Conservation (phyloP, 2,888 invertebrate genomes). For the Cephus rjabovi region DNA sequence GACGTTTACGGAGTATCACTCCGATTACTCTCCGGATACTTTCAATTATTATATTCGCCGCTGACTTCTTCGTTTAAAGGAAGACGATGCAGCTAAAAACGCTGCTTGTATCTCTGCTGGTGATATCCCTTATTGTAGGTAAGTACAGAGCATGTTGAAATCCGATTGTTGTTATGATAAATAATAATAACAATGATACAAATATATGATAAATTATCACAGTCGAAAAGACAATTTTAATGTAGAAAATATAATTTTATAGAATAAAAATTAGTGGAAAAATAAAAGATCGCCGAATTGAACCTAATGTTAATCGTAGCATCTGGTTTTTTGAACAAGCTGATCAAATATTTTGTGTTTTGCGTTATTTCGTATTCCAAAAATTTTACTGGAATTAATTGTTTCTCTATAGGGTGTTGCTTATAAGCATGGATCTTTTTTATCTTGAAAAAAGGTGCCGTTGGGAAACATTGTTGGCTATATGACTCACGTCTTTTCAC, state of each 20-base stretch:
- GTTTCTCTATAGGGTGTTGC: not conserved
- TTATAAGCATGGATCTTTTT: not conserved
- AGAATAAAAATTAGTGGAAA: not conserved
- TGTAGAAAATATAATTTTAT: not conserved
- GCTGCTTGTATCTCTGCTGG: slow-evolving; percentile 8
- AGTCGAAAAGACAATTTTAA: not conserved
- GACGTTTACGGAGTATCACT: slow-evolving; percentile 1
- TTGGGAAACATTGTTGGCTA: not conserved
- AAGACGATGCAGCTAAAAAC: slow-evolving; percentile 11
- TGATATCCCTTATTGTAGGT: slow-evolving; percentile 15
- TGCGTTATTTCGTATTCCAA: not conserved
- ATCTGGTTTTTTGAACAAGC: not conserved
- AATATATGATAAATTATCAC: not conserved
- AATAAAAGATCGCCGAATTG: not conserved
- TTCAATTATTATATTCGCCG: not conserved
- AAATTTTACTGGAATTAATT: not conserved
- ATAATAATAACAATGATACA: not conserved
- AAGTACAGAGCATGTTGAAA: not conserved
- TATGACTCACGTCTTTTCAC: not conserved
- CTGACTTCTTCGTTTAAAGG: not conserved
- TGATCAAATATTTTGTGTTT: not conserved
- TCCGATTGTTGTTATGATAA: not conserved
- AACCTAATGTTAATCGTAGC: not conserved
- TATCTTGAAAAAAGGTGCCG: not conserved
- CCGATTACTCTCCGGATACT: not conserved